Percentiles rank a stretch among this genome's conserved stretches.
phyloP scores from a whole-genome alignment of 2,113 vertebrate species.

The Microcebus ravelobensis region DNA sequence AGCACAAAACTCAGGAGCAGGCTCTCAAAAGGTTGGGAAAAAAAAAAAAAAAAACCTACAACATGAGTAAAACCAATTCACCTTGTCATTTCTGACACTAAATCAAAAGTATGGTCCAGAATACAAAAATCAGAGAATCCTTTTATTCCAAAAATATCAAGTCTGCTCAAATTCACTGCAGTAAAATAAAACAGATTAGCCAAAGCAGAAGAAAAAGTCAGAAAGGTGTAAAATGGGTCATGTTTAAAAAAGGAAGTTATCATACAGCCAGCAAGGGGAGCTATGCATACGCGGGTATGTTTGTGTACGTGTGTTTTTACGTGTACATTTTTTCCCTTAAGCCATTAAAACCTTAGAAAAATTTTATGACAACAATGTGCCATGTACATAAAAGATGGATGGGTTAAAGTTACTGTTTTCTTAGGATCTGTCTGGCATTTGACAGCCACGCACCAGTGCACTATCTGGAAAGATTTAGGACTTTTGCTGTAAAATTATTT shows the following conservation, averaged over 20 bases:
- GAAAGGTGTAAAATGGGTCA: neutral
- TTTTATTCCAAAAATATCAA: constrained; percentile 37
- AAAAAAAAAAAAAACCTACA: neutral
- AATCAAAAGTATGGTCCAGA: neutral
- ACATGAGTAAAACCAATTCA: neutral
- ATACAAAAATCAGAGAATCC: neutral
- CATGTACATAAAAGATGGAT: constrained; percentile 45
- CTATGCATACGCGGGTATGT: neutral
- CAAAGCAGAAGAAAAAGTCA: constrained; percentile 11
- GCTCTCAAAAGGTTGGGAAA: neutral
- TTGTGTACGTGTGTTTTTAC: constrained; percentile 12
- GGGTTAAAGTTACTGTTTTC: constrained; percentile 70
- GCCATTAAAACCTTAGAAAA: constrained; percentile 60
- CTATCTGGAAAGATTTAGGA: constrained; percentile 76
- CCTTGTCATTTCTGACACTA: neutral
- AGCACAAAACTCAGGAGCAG: neutral
- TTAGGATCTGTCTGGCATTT: constrained; percentile 70
- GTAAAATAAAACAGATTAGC: constrained; percentile 33
- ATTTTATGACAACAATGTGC: constrained; percentile 55
- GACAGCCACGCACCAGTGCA: constrained; percentile 54
- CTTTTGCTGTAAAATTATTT: constrained; percentile 73
- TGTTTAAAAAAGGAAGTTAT: constrained; percentile 48
- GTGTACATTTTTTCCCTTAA: constrained; percentile 19
- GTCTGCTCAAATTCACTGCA: constrained; percentile 9
- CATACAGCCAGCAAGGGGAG: neutral